These are phyloP conservation scores for Colostygia pectinataria DNA, from an alignment of 2,888 invertebrate species.

Conservation along the genomic window DNA sequence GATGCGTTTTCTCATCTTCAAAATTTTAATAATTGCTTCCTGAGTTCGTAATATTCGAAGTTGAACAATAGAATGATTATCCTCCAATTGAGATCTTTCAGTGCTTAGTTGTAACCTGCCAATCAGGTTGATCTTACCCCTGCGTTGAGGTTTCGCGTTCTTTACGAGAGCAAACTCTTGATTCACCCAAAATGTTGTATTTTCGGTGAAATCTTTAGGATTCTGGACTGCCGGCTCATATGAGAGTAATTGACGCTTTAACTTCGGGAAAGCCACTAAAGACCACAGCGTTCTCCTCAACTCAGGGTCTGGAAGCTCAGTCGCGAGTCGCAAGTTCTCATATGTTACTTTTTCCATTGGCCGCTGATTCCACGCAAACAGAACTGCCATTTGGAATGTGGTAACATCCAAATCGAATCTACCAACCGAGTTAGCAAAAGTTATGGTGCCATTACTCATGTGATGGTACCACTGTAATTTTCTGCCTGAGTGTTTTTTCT, in stretches of 20 bases:
- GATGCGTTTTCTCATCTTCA: slow-evolving; percentile 98
- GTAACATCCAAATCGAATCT: slow-evolving; percentile 99
- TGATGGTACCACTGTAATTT: slow-evolving; percentile 99
- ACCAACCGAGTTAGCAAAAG: slow-evolving; percentile 95
- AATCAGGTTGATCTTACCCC: slow-evolving; percentile 98
- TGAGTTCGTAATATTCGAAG: slow-evolving; percentile 95
- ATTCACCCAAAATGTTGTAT: slow-evolving; percentile 97
- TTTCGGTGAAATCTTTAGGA: slow-evolving; percentile 96
- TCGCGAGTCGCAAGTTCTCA: slow-evolving; percentile 97
- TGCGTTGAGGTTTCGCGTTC: slow-evolving; percentile 96
- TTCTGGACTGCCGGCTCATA: slow-evolving; percentile 91
- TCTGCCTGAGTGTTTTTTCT: slow-evolving; percentile 97
- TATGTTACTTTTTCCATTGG: slow-evolving; percentile 96
- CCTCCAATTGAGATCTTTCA: slow-evolving; percentile 97
- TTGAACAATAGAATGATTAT: slow-evolving; percentile 99
- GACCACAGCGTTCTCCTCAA: slow-evolving; percentile 97
- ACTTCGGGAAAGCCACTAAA: slow-evolving; percentile 96
- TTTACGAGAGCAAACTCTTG: slow-evolving; percentile 97
- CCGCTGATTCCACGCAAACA: slow-evolving; percentile 99
- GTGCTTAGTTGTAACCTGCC: slow-evolving; percentile 97
- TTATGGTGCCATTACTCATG: slow-evolving; percentile 99
- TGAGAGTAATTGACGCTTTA: slow-evolving; percentile 94
- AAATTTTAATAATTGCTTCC: slow-evolving; percentile 99
- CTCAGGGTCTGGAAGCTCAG: slow-evolving; percentile 98
- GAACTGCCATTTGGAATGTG: slow-evolving; percentile 99